Base-by-base conservation (phyloP, 2,113 vertebrate species). In the Rhinopomastus cyanomelas region DNA sequence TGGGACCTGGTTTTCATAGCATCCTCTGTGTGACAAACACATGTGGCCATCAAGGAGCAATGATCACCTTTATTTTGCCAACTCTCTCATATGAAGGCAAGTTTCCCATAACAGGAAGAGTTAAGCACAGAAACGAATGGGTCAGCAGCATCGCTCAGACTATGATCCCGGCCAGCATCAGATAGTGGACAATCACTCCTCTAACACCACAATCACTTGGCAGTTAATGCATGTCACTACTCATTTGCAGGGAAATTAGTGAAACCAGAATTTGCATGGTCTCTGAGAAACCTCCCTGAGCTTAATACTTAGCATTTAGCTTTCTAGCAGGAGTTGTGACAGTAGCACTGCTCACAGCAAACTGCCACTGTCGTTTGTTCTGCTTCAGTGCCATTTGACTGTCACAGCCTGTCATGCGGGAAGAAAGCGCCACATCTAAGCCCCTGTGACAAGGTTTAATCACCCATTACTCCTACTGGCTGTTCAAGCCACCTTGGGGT, bases 321-420 rank as follows among this genome's bases (percentile, higher is more conserved):
- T 95, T 95, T 68, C 68, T 90, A 90, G 95, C 34, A 81, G 82
- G 92, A 92, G 81, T 64, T 97, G 92, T 97, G 97, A 97, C 97
- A 96, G 96, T 87, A 88, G 92, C 92, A 75, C 85, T 52, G 95
- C 94, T 97, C 27, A 30, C 89, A 97, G 97, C 96, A 96, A 97
- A 97, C 91, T 95, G 97, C 97, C 96, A 93, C 92, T 34, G 52
- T 82, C 51, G 71, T 96, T 97, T 95, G 97, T 97, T 98, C 96
- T 96, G 97, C 97, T 97, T 94, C 96, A 92, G n/a, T 92, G 96
- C 97, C 87, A 86, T 90, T 94, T 92, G 97, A 96, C 96, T 97
- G 98, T 97, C 97, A 97, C 93, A 93, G 90, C 92, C 95, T 97
- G 97, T 97, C 97, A 97, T 25, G 55, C 73, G 67, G 94, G 94